Evolutionary conservation across 2,113 vertebrate genomes (phyloP).

Genomic region (Alaudala cheleensis): DNA sequence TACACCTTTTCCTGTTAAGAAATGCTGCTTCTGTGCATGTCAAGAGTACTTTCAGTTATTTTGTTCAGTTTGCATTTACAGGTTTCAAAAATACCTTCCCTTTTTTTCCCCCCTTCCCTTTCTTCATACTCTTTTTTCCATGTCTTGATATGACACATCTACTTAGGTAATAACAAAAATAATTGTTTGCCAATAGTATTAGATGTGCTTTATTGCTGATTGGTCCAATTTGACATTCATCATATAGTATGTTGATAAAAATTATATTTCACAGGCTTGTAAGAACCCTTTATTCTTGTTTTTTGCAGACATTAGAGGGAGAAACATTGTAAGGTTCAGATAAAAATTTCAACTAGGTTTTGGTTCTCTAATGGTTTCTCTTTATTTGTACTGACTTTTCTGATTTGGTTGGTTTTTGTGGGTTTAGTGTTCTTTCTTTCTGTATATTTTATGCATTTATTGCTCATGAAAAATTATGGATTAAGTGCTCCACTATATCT

Average conservation of each 20-base stretch:
- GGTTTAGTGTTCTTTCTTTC: background rate
- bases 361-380: background rate
- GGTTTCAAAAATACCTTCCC: background rate
- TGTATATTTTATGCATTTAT: background rate
- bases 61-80: background rate
- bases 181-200: background rate
- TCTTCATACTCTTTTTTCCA: background rate
- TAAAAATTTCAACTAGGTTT: background rate
- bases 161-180: background rate
- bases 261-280: background rate
- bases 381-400: background rate
- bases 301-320: background rate
- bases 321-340: background rate
- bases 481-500: background rate
- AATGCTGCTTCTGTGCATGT: slow-evolving; percentile 7
- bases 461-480: background rate
- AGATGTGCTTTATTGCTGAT: background rate
- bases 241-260: background rate
- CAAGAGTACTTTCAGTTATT: slow-evolving; percentile 14
- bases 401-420: background rate
- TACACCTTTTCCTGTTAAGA: slow-evolving; percentile 41
- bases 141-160: background rate
- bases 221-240: background rate
- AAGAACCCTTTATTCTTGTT: background rate
- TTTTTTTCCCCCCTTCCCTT: accelerated